Base-by-base conservation (phyloP, 2,888 invertebrate species). In the Coleophora deauratella region DNA sequence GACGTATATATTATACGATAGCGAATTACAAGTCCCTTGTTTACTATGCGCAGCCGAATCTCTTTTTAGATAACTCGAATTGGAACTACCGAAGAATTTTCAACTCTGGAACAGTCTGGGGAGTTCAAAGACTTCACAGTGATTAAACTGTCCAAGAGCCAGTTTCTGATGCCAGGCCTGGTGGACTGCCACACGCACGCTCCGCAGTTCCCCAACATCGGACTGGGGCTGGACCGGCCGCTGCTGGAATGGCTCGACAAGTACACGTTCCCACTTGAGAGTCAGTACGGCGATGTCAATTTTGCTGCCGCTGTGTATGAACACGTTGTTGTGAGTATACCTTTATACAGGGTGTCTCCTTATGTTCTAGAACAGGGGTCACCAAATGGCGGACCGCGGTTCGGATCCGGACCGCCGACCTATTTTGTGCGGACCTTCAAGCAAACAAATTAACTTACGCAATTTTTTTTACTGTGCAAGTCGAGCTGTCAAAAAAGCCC, bases 151-250 rank as follows among this genome's bases (percentile, higher is more conserved):
- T 47, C 39, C 8, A 42, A 56, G 3, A 71, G 75, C 37, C 91
- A 94, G 72, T 91, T 97, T 61, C 66, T 97, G 10, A 91, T 96
- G 67, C 97, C 97, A 0, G 97, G 97, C 0, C 89, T 97, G 45
- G 87, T 97, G 2, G 97, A 97, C 72, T 92, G 94, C 14, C 97
- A 97, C 66, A 93, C 94, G 9, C 97, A 97, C 80, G 96, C 95
- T 0, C 91, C 95, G 0, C 97, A 97, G 74, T 93, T 93, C 55
- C 93, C 95, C 0, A 96, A 97, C 73, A 82, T 91, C 42, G 97
- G 96, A 0, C 74, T 95, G 9, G 96, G 95, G 0, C 87, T 95
- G 50, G 95, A 96, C 62, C 88, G 89, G 52, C 89, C 91, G 0
- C 78, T 97, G 32, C 68, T 97, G 8, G 92, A 95, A 37, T 97